A percentile compares a stretch with the other conserved stretches of the same genome.
Conservation (phyloP, 2,888 invertebrate genomes). For the Eupithecia insigniata region DNA sequence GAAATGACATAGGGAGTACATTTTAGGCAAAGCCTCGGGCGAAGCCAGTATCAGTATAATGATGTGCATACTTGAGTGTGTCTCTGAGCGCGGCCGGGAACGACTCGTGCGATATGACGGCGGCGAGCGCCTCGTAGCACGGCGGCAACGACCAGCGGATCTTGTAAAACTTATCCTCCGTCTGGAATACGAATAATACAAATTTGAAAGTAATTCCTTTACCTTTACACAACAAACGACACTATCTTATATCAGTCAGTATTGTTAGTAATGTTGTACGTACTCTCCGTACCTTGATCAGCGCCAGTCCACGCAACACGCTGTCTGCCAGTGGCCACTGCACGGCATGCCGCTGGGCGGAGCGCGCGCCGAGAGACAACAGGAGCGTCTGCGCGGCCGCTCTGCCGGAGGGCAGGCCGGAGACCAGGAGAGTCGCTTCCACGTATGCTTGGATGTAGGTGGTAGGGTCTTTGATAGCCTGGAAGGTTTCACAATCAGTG, state of each 20-base stretch:
- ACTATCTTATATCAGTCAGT: too few relatives aligned
- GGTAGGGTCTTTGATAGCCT: constrained; percentile 64
- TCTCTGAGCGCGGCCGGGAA: constrained; percentile 67
- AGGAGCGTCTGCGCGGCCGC: constrained; percentile 69
- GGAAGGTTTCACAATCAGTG: constrained; percentile 26
- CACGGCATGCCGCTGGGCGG: constrained; percentile 48
- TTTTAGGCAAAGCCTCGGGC: too few relatives aligned
- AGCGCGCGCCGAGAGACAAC: constrained; percentile 72
- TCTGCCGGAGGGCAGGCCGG: constrained; percentile 65
- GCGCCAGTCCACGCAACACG: constrained; percentile 86
- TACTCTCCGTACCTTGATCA: constrained; percentile 86
- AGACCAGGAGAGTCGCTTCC: constrained; percentile 79
- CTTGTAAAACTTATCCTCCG: constrained; percentile 87
- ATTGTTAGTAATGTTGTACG: background rate
- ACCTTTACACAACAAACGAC: too few relatives aligned
- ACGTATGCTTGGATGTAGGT: constrained; percentile 73
- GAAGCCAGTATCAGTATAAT: too few relatives aligned
- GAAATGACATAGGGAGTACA: too few relatives aligned
- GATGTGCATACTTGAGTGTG: constrained; percentile 53
- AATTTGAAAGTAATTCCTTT: too few relatives aligned
- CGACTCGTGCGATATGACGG: constrained; percentile 52
- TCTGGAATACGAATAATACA: too few relatives aligned
- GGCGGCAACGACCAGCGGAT: constrained; percentile 86
- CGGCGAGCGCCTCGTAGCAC: constrained; percentile 82
- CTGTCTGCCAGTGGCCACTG: constrained; percentile 85